phyloP scores from a whole-genome alignment of 2,888 invertebrate species.

The Oxytorus armatus region DNA sequence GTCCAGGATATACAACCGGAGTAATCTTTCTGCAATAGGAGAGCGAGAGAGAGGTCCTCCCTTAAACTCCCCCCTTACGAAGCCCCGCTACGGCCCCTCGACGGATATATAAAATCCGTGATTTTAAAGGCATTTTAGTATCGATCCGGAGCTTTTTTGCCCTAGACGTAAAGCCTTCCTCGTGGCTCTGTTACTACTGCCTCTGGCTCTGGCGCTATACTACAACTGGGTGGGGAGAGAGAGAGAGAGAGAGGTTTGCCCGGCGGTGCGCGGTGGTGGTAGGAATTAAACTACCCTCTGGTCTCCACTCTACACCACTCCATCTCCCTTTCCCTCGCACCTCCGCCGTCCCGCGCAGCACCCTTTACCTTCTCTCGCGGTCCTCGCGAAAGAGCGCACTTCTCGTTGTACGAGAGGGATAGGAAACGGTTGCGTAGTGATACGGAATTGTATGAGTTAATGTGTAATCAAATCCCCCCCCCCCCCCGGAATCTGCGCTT shows the following conservation, averaged over 20 bases:
- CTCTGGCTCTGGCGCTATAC: constrained; percentile 53
- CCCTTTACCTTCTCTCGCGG: too few relatives aligned
- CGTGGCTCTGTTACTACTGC: constrained; percentile 73
- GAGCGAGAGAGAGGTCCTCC: constrained; percentile 46
- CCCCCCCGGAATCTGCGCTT: constrained; percentile 75
- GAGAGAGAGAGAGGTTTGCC: too few relatives aligned
- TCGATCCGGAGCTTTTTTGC: constrained; percentile 87
- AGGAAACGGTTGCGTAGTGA: constrained; percentile 80
- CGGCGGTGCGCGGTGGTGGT: constrained; percentile 78
- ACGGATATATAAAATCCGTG: constrained; percentile 88
- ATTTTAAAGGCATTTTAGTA: constrained; percentile 88
- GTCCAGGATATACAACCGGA: constrained; percentile 52
- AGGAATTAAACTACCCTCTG: constrained; percentile 79
- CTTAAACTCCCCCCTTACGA: constrained; percentile 56
- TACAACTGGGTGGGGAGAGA: constrained; percentile 72
- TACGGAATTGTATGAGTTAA: constrained; percentile 82
- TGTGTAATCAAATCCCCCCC: constrained; percentile 83
- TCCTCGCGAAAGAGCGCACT: constrained; percentile 64
- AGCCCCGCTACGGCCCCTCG: constrained; percentile 77
- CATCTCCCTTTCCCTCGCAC: constrained; percentile 52
- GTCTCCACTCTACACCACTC: constrained; percentile 52
- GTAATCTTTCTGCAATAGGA: constrained; percentile 37
- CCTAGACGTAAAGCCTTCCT: constrained; percentile 83
- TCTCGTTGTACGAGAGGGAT: constrained; percentile 59
- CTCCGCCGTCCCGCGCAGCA: too few relatives aligned